Evolutionary conservation across 2,888 invertebrate species (phyloP), one percentile per base, ranked within the genome.

Genomic region (Scotopteryx bipunctaria): DNA sequence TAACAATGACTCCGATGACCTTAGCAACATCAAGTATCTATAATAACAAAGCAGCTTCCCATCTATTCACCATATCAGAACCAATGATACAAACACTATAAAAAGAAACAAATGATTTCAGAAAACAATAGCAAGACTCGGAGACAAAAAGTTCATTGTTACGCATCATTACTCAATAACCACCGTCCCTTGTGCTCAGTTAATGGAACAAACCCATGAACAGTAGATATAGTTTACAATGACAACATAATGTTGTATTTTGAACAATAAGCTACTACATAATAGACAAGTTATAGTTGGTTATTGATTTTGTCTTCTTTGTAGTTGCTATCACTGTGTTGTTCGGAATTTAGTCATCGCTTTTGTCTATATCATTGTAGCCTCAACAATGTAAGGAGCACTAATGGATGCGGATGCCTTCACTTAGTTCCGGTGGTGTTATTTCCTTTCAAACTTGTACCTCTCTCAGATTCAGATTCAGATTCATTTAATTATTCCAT

Each of bases 131-230:
- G 75, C 70, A 76, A 71, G 73, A 59, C 69, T 61, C 58, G 57
- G 57, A 59, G 55, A 71, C 69, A 70, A 72, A 80, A 82, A 82
- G 77, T 78, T 76, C 73, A 76, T 70, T 71, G 78, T 75, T 76
- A 76, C 74, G 81, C 73, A 69, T 76, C 81, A 82, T 79, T 80
- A 81, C 71, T 69, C 75, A 73, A 74, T 76, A 67, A 66, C 59
- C 60, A 51, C 50, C 66, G 67, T 63, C 59, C 63, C 67, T 59
- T 63, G 63, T 58, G 57, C 35, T 70, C 71, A 66, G 45, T 58
- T 60, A 62, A 65, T 66, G 68, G 69, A 66, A 75, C 68, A 55
- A 59, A 58, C 31, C 27, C 11, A 44, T 46, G 9, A 11, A 19
- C 25, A 32, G 32, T 46, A 57, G 32, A 49, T 42, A 40, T 29